Conservation (phyloP, 2,888 invertebrate species). For the Cephus sareptanus region DNA sequence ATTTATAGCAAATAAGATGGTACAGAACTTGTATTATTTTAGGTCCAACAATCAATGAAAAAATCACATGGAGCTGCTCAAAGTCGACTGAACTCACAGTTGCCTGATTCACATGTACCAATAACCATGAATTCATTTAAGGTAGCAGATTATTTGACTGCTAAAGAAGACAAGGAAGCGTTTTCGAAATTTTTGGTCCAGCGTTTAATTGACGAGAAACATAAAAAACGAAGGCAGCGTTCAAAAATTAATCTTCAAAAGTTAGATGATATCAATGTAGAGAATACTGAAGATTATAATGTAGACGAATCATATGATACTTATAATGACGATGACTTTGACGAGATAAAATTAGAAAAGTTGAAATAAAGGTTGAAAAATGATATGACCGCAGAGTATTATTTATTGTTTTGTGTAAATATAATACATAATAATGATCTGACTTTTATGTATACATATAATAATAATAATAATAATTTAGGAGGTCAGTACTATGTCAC, state of each 20-base stretch:
- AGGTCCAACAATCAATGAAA: constrained; percentile 55
- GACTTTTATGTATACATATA: constrained; percentile 4
- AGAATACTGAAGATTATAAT: constrained; percentile 38
- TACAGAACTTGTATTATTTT: constrained; percentile 18
- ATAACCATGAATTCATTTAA: constrained; percentile 34
- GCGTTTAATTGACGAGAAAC: constrained; percentile 64
- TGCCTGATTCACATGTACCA: constrained; percentile 30
- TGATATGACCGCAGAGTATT: constrained; percentile 10
- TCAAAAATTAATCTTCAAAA: not conserved
- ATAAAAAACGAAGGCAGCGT: constrained; percentile 31
- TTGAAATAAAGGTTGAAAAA: constrained; percentile 1
- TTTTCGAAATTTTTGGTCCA: constrained; percentile 70
- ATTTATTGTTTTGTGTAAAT: constrained; percentile 26
- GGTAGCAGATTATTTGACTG: constrained; percentile 27
- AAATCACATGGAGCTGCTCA: constrained; percentile 54
- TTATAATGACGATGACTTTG: constrained; percentile 36
- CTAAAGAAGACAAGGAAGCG: constrained; percentile 66
- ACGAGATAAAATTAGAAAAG: constrained; percentile 9
- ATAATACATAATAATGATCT: constrained; percentile 26
- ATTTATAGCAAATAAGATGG: constrained; percentile 14
- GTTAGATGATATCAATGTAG: not conserved
- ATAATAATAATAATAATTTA: constrained; percentile 26
- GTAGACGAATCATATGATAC: constrained; percentile 34
- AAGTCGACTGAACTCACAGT: constrained; percentile 23
- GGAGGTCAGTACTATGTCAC: constrained; percentile 22